A percentile compares a stretch with the other conserved stretches of the same genome.
These are phyloP conservation scores for Ciconia maguari DNA, from an alignment of 2,113 vertebrate species.

Conservation along the genomic window DNA sequence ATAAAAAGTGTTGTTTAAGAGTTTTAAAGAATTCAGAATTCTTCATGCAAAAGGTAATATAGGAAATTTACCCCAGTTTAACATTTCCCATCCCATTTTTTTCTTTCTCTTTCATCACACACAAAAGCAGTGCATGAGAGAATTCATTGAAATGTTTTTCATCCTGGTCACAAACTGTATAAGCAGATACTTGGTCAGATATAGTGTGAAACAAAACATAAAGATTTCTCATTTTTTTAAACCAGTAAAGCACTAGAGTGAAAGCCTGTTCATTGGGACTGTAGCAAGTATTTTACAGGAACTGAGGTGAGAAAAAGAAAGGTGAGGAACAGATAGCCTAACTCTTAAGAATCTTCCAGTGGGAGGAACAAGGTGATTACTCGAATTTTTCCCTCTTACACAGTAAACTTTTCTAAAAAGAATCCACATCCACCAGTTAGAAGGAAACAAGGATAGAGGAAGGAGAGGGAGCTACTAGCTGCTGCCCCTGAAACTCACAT, in stretches of 20 bases:
- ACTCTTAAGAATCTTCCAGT: background rate
- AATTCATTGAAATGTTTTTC: background rate
- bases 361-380: background rate
- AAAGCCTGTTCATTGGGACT: background rate
- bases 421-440: background rate
- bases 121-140: background rate
- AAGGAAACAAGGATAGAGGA: background rate
- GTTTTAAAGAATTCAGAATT: background rate
- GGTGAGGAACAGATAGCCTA: background rate
- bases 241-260: background rate
- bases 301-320: background rate
- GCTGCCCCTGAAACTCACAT: background rate
- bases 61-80: background rate
- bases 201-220: background rate
- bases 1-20: background rate
- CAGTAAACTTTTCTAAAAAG: background rate
- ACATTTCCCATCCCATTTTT: background rate
- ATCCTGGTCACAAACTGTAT: background rate
- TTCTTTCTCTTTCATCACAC: background rate
- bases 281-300: background rate
- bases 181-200: background rate
- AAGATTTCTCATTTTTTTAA: background rate
- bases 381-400: background rate
- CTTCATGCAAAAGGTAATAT: background rate
- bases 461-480: background rate